Percentiles rank a stretch among this genome's conserved stretches.
Conservation (phyloP, 1,140 invertebrate species). For the Matsumurasca onukii region DNA sequence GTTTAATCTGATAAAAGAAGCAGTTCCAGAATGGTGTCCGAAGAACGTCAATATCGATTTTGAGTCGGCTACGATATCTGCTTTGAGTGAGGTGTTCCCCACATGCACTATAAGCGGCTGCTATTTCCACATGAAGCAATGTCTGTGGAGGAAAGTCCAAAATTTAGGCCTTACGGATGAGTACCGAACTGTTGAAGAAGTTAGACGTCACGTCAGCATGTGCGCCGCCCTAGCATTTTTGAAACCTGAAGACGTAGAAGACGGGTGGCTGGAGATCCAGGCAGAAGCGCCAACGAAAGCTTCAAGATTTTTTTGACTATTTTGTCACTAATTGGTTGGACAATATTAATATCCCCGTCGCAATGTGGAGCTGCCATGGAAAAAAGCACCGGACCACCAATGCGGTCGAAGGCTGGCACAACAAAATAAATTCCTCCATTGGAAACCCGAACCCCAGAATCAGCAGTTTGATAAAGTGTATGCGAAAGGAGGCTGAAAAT, state of each 20-base stretch:
- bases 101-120: slow-evolving; percentile 3
- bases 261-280: slow-evolving; percentile 5
- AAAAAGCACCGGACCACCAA: background rate
- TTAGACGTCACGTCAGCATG: slow-evolving; percentile 25
- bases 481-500: background rate
- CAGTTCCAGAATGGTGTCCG: background rate
- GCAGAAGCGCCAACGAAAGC: background rate
- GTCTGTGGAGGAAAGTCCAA: slow-evolving; percentile 29
- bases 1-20: background rate
- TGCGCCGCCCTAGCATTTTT: slow-evolving; percentile 30
- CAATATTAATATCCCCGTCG: background rate
- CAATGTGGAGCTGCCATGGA: too few relatives aligned
- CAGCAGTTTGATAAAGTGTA: background rate
- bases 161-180: slow-evolving; percentile 10
- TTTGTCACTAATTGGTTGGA: slow-evolving; percentile 12
- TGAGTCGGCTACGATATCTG: background rate
- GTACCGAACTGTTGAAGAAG: slow-evolving; percentile 25
- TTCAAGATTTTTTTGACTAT: slow-evolving; percentile 3
- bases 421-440: background rate
- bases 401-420: background rate
- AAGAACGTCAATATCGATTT: slow-evolving; percentile 12
- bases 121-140: slow-evolving; percentile 22
- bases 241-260: slow-evolving; percentile 31
- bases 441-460: background rate
- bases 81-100: slow-evolving; percentile 6